Percentiles rank a stretch among this genome's conserved stretches.
These are phyloP conservation scores for Anastatus disparis DNA, from an alignment of 1,140 invertebrate genomes.

Conservation along the genomic window DNA sequence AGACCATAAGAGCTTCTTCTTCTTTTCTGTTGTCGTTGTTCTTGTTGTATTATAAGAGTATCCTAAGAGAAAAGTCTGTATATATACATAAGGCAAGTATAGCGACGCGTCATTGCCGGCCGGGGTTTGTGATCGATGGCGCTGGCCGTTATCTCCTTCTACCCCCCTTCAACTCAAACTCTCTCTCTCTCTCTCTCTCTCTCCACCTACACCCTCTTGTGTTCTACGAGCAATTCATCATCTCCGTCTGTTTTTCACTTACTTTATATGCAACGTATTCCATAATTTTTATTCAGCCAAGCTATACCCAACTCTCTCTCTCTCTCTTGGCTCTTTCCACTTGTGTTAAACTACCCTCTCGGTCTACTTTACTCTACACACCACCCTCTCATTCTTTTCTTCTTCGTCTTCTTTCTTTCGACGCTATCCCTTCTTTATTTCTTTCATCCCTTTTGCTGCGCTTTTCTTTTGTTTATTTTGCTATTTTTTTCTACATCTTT, in stretches of 20 bases:
- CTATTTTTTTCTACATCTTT: too few relatives aligned
- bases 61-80: not conserved
- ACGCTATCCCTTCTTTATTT: too few relatives aligned
- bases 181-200: too few relatives aligned
- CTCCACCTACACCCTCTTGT: constrained; percentile 47
- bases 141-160: constrained; percentile 62
- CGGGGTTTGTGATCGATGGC: constrained; percentile 64
- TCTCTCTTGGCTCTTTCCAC: not conserved
- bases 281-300: constrained; percentile 66
- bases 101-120: constrained; percentile 60
- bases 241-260: constrained; percentile 67
- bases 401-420: too few relatives aligned
- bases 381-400: not conserved
- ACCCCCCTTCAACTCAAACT: constrained; percentile 38
- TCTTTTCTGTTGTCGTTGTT: not conserved
- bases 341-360: too few relatives aligned
- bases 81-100: too few relatives aligned
- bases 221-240: constrained; percentile 62
- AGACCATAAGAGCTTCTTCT: not conserved
- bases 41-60: constrained; percentile 24
- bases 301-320: constrained; percentile 12
- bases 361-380: constrained; percentile 1
- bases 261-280: constrained; percentile 68
- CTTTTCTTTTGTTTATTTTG: too few relatives aligned
- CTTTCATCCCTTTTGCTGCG: too few relatives aligned